Conservation (phyloP, 2,113 vertebrate species). For the Gobio gobio region DNA sequence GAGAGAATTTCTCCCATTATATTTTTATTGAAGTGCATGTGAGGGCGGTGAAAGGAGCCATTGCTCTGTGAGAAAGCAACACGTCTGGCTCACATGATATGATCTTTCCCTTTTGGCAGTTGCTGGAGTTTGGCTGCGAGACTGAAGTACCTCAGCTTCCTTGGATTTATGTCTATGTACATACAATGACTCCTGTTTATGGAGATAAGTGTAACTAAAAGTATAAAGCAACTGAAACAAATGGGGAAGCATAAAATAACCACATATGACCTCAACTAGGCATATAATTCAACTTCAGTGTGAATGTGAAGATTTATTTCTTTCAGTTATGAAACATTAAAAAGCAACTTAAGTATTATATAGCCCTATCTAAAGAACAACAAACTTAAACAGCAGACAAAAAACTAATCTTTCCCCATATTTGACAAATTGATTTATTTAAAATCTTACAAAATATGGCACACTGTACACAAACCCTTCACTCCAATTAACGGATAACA, state of each 20-base stretch:
- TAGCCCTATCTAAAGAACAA: too few species aligned
- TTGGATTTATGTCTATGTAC: not conserved
- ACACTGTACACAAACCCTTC: not conserved
- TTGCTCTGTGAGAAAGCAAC: not conserved
- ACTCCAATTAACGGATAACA: slow-evolving; percentile 60
- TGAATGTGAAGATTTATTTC: not conserved
- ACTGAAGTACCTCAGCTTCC: not conserved
- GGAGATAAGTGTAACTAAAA: not conserved
- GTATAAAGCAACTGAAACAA: not conserved
- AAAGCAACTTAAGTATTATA: too few species aligned
- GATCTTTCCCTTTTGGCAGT: slow-evolving; percentile 1
- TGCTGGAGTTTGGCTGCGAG: not conserved
- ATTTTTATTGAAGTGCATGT: not conserved
- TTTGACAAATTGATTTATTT: slow-evolving; percentile 41
- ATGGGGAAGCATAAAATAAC: not conserved
- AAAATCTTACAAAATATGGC: slow-evolving; percentile 8
- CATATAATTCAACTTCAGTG: not conserved
- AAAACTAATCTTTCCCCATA: not conserved
- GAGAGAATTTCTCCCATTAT: not conserved
- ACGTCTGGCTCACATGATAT: slow-evolving; percentile 30
- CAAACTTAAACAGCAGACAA: not conserved
- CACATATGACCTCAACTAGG: not conserved
- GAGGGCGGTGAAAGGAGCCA: not conserved
- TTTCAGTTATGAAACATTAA: slow-evolving; percentile 18
- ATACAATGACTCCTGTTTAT: not conserved